Evolutionary conservation across 2,888 invertebrate genomes (phyloP).

Genomic region (Nudaria mundana): DNA sequence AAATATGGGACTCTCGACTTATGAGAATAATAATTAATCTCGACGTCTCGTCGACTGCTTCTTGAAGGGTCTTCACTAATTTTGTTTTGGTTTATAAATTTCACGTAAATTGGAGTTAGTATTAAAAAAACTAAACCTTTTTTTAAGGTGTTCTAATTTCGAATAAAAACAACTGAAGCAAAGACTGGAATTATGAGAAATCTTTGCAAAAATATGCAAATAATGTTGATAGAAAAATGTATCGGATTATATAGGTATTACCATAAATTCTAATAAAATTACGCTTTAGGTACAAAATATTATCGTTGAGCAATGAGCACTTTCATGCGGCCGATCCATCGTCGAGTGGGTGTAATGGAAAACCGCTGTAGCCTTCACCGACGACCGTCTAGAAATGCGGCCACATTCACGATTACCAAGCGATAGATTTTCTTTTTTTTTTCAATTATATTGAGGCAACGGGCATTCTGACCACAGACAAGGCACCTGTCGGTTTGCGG

Average conservation of each 20-base stretch:
- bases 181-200: too few relatives aligned
- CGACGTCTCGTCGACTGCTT: slow-evolving; percentile 36
- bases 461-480: too few relatives aligned
- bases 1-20: slow-evolving; percentile 42
- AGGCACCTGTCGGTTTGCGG: too few relatives aligned
- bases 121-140: too few relatives aligned
- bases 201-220: too few relatives aligned
- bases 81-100: slow-evolving; percentile 5
- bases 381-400: slow-evolving; percentile 19
- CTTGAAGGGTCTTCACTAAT: slow-evolving; percentile 30
- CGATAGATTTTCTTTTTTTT: background rate
- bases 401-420: slow-evolving; percentile 6
- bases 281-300: too few relatives aligned
- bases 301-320: slow-evolving; percentile 29
- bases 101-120: too few relatives aligned
- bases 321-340: slow-evolving; percentile 36
- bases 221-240: too few relatives aligned
- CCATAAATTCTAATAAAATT: too few relatives aligned
- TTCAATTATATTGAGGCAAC: background rate
- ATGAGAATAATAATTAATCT: slow-evolving; percentile 46
- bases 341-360: slow-evolving; percentile 48
- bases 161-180: too few relatives aligned
- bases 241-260: too few relatives aligned
- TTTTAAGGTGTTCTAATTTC: too few relatives aligned
- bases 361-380: slow-evolving; percentile 43